Conservation (phyloP, 2,888 invertebrate genomes). For the Coleophora flavipennella region DNA sequence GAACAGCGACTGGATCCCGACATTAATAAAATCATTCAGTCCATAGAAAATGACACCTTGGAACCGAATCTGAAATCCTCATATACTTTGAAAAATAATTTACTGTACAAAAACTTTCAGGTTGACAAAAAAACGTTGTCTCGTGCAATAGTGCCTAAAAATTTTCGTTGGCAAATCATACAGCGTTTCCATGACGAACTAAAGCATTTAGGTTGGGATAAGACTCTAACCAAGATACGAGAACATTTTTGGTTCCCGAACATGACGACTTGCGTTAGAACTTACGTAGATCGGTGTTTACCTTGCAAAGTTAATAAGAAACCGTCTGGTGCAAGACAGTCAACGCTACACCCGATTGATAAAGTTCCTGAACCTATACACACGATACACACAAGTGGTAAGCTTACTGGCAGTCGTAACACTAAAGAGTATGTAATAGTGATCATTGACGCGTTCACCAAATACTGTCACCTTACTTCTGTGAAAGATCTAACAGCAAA, state of each 20-base stretch:
- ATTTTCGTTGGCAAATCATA: neutral
- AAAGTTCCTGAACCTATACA: neutral
- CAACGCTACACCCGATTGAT: neutral
- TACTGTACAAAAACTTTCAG: neutral
- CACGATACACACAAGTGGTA: neutral
- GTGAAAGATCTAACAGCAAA: no score
- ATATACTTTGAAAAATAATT: neutral
- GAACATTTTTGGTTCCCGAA: neutral
- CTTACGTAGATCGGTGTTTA: neutral
- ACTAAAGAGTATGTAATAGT: no score
- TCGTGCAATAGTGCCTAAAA: neutral
- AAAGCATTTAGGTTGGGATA: neutral
- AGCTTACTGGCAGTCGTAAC: neutral
- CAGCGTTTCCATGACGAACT: neutral
- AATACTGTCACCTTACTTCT: no score
- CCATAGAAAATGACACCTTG: neutral
- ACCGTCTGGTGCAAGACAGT: neutral
- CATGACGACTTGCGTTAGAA: neutral
- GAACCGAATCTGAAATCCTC: neutral
- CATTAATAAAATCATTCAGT: conserved; percentile 1
- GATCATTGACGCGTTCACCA: no score
- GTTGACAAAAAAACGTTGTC: neutral
- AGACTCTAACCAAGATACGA: neutral
- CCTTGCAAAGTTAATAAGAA: neutral
- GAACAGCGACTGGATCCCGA: conserved; percentile 2